These are phyloP conservation scores for Lasius platythorax DNA, from an alignment of 2,888 invertebrate genomes.

Conservation along the genomic window DNA sequence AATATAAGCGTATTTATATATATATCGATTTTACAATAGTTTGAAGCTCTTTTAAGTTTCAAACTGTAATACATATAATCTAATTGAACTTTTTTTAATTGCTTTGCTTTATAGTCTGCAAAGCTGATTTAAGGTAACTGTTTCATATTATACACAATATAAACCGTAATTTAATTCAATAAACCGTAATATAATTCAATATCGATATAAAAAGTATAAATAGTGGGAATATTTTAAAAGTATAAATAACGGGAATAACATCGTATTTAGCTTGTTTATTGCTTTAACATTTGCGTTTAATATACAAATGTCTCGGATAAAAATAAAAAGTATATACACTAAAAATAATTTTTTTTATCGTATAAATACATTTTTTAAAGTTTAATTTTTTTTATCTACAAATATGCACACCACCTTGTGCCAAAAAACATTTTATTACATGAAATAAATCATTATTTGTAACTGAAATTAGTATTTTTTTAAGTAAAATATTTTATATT, in stretches of 20 bases:
- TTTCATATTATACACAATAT: not conserved
- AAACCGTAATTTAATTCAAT: not conserved
- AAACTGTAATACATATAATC: not conserved
- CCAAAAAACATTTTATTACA: not conserved
- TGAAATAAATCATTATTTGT: not conserved
- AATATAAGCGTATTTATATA: not conserved
- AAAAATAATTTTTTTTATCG: not conserved
- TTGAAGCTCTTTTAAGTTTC: not conserved
- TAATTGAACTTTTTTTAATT: conserved; percentile 1
- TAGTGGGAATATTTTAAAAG: not conserved
- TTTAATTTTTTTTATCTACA: not conserved
- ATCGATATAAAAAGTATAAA: not conserved
- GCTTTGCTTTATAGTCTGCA: not conserved
- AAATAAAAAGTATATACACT: conserved; percentile 4
- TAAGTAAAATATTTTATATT: not conserved
- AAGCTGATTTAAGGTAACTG: conserved; percentile 1
- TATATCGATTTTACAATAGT: not conserved
- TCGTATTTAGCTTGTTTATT: conserved; percentile 7
- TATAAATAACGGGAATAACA: not conserved
- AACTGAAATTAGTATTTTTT: not conserved
- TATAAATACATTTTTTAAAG: not conserved
- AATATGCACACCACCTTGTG: not conserved
- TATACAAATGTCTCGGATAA: not conserved
- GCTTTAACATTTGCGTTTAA: not conserved
- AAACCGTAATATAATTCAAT: not conserved